A percentile compares a stretch with the other conserved stretches of the same genome.
phyloP scores from a whole-genome alignment of 2,113 vertebrate species.

The Pseudorasbora parva region DNA sequence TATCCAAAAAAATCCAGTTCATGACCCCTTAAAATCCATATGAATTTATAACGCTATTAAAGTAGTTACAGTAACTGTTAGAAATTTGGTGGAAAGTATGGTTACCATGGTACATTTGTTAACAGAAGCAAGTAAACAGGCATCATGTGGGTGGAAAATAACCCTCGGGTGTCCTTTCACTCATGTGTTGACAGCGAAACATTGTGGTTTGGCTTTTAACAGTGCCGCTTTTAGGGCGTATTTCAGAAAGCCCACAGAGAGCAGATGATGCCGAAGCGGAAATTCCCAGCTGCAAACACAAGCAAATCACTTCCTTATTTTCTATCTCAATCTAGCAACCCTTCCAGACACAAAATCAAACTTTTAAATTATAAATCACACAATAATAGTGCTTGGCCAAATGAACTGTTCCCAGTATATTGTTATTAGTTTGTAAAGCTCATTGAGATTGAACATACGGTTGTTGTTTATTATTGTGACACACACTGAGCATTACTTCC shows the following conservation, averaged over 20 bases:
- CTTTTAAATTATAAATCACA: not conserved
- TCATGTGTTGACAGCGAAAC: not conserved
- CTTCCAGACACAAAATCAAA: not conserved
- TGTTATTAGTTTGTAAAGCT: not conserved
- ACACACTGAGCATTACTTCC: slow-evolving; percentile 31
- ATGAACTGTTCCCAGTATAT: not conserved
- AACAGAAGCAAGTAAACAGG: not conserved
- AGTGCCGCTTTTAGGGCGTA: not conserved
- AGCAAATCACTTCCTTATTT: slow-evolving; percentile 49
- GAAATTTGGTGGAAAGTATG: not conserved
- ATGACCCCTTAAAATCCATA: too few relatives aligned
- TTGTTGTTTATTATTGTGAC: slow-evolving; percentile 1
- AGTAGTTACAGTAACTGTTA: not conserved
- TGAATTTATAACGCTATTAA: not conserved
- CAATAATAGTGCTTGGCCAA: not conserved
- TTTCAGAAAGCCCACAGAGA: slow-evolving; percentile 48
- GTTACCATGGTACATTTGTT: not conserved
- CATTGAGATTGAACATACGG: not conserved
- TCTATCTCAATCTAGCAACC: slow-evolving; percentile 19
- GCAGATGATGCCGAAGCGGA: slow-evolving; percentile 46
- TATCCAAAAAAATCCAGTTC: too few relatives aligned
- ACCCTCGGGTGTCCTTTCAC: not conserved
- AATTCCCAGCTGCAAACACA: slow-evolving; percentile 40
- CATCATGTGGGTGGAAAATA: not conserved
- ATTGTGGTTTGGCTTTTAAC: slow-evolving; percentile 42